phyloP scores from a whole-genome alignment of 2,888 invertebrate species.

The Lepas anatifera region DNA sequence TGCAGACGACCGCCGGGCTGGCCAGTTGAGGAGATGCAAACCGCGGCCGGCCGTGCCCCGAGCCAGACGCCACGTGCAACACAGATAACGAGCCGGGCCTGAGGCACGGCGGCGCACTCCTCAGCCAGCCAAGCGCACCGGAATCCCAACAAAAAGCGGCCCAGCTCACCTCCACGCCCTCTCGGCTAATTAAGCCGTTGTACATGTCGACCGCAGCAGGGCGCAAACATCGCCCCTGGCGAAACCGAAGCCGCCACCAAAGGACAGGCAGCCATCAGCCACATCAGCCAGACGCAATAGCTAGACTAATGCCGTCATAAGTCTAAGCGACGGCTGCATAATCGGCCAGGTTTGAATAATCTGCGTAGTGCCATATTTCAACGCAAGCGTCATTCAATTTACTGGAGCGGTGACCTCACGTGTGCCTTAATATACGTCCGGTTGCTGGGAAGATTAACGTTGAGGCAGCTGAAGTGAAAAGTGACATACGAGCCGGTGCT shows the following conservation, averaged over 20 bases:
- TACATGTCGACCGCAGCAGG: not conserved
- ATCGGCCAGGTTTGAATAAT: not conserved
- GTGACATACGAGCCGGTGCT: not conserved
- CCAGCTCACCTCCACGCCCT: not conserved
- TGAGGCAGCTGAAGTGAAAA: too few relatives aligned
- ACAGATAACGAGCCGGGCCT: not conserved
- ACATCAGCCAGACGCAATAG: not conserved
- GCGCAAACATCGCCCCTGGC: not conserved
- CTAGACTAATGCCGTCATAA: not conserved
- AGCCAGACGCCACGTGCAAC: too few relatives aligned
- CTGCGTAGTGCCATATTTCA: not conserved
- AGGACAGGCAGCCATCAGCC: not conserved
- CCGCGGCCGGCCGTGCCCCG: too few relatives aligned
- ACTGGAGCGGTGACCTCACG: not conserved
- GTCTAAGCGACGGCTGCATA: not conserved
- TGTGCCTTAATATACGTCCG: not conserved
- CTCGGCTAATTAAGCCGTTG: constrained; percentile 8
- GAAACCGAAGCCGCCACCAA: not conserved
- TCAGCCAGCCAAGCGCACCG: too few relatives aligned
- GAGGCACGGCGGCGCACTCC: not conserved
- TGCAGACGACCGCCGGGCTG: too few relatives aligned
- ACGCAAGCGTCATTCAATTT: constrained; percentile 4
- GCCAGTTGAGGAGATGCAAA: too few relatives aligned
- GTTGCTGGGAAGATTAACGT: not conserved
- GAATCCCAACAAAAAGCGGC: not conserved